Evolutionary conservation across 2,797 vertebrate genomes (phyloP), one percentile per base, ranked within the genome.

Genomic region (Apogon talboti): DNA sequence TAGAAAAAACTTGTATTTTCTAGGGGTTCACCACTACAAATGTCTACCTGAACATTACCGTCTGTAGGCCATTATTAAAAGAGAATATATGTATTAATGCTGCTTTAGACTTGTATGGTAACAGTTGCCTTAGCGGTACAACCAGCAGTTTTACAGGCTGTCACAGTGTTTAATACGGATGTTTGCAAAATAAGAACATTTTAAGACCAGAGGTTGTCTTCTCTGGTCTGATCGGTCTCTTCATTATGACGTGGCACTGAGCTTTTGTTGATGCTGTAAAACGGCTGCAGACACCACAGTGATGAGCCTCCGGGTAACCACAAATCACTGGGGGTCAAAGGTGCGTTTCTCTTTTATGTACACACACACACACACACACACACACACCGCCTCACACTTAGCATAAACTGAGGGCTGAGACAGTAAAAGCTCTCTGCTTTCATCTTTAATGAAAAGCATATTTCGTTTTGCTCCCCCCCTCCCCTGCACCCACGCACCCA

Each of bases 371-470:
- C 55, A 52, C 44, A 47, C 59, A 48, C 63, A 40, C 46, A n/a
- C n/a, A n/a, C n/a, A n/a, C n/a, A n/a, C n/a, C n/a, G n/a, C 19
- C 64, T 48, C 56, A 70, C 74, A 83, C 72, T 85, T 71, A 41
- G 61, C 74, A 74, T 68, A 74, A 82, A 62, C 76, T 77, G 80
- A 69, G 54, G 66, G 74, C 79, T 78, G 80, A 82, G 66, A 86
- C 79, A 74, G 79, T 90, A 84, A 83, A 87, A 84, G 79, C 88
- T 74, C 65, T 15, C 43, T 65, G 59, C 81, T 90, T 91, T 91
- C 74, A 91, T 91, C 87, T 91, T 79, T 88, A 90, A 91, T 90
- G 82, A 89, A 90, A 89, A 87, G 68, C 87, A 89, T 66, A 82
- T 86, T 86, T 66, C 67, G 68, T 57, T 71, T 33, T 53, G 69